These are phyloP conservation scores for Ylistrum balloti DNA, from an alignment of 1,140 invertebrate genomes.

Conservation along the genomic window DNA sequence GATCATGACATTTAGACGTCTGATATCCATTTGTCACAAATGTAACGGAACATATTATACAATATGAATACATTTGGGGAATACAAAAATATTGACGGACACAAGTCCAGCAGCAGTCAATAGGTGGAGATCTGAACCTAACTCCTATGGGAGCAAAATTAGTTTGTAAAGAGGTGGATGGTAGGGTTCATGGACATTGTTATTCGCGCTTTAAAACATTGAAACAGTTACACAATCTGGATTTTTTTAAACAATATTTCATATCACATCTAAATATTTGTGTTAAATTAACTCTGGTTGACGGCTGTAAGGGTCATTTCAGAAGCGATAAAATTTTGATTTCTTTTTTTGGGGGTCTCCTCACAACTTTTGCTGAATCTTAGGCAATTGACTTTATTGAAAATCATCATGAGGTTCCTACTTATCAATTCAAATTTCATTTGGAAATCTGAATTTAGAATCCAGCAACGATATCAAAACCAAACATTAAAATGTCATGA, in stretches of 20 bases:
- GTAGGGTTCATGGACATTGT: background rate
- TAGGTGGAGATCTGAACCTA: background rate
- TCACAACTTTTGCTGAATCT: background rate
- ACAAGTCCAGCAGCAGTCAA: background rate
- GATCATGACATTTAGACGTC: background rate
- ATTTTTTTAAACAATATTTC: background rate
- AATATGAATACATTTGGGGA: constrained; percentile 35
- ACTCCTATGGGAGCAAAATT: background rate
- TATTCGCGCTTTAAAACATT: too few species aligned
- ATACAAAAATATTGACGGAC: background rate
- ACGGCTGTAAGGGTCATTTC: background rate
- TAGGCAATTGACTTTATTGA: background rate
- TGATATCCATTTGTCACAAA: constrained; percentile 15
- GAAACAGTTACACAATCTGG: background rate
- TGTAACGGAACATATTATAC: background rate
- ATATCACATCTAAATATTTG: background rate
- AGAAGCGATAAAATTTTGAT: background rate
- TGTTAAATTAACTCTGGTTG: background rate
- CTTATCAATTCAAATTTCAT: background rate
- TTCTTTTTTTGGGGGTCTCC: background rate
- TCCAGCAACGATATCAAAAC: background rate
- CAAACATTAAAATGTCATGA: constrained; percentile 19
- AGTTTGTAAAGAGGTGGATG: background rate
- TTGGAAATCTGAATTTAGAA: background rate
- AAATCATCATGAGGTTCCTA: background rate